Evolutionary conservation across 2,797 vertebrate species (phyloP).

Genomic region (Xyrichtys novacula): DNA sequence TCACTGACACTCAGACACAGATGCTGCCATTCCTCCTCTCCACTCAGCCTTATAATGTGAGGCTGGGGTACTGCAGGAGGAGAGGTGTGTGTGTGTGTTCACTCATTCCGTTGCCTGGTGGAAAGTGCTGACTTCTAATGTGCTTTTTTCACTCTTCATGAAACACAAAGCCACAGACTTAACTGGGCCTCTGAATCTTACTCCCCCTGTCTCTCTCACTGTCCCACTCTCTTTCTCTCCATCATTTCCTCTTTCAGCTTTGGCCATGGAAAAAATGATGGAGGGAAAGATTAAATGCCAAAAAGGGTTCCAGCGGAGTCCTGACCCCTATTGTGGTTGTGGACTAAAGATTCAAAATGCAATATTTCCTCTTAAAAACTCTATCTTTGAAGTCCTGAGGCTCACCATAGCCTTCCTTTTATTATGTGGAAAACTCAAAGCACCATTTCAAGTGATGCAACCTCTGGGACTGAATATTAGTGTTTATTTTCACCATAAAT

Average conservation of each 20-base stretch:
- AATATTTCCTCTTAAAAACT: slow-evolving; percentile 30
- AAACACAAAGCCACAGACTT: slow-evolving; percentile 85
- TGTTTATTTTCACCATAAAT: no score
- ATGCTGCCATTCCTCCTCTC: slow-evolving; percentile 73
- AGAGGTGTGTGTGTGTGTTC: slow-evolving; percentile 23
- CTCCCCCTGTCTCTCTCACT: slow-evolving; percentile 67
- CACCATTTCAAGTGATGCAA: no score
- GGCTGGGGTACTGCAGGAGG: slow-evolving; percentile 57
- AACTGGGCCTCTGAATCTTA: slow-evolving; percentile 76
- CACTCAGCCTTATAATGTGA: slow-evolving; percentile 78
- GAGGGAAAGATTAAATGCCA: slow-evolving; percentile 40
- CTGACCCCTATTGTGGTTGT: slow-evolving; percentile 30
- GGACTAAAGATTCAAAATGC: slow-evolving; percentile 14
- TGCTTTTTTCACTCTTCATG: slow-evolving; percentile 78
- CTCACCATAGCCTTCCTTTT: no score
- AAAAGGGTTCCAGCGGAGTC: slow-evolving; percentile 56
- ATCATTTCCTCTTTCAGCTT: slow-evolving; percentile 15
- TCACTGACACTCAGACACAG: slow-evolving; percentile 52
- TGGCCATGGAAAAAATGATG: slow-evolving; percentile 73
- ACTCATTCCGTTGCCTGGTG: slow-evolving; percentile 72
- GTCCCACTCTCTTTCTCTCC: slow-evolving; percentile 49
- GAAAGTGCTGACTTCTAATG: slow-evolving; percentile 85
- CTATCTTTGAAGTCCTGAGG: no score
- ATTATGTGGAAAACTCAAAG: no score
- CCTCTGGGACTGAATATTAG: no score